Percentiles rank a stretch among this genome's conserved stretches.
Conservation (phyloP, 2,888 invertebrate genomes). For the Protonemura montana region DNA sequence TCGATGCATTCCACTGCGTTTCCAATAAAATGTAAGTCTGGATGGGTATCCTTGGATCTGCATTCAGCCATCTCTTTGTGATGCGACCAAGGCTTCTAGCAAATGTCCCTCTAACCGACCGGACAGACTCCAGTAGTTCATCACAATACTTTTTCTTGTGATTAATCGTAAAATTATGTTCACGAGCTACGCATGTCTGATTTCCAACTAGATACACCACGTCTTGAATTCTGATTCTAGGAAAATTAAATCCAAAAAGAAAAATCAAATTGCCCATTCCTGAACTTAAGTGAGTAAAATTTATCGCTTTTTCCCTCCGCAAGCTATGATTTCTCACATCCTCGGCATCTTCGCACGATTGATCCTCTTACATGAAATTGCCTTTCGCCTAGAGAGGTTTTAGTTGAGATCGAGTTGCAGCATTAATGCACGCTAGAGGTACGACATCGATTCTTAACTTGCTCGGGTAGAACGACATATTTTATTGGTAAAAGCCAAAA, state of each 20-base stretch:
- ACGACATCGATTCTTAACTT: not conserved
- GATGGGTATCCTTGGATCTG: not conserved
- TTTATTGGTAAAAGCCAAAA: not conserved
- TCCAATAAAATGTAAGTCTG: not conserved
- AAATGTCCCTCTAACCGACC: not conserved
- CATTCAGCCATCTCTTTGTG: not conserved
- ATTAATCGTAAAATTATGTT: not conserved
- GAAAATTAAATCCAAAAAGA: not conserved
- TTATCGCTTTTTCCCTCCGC: not conserved
- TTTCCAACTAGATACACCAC: not conserved
- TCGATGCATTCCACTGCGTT: not conserved
- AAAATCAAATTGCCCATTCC: slow-evolving; percentile 7
- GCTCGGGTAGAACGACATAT: not conserved
- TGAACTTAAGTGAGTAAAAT: not conserved
- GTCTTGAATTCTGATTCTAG: not conserved
- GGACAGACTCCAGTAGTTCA: not conserved
- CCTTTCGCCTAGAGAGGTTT: not conserved
- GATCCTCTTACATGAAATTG: slow-evolving; percentile 4
- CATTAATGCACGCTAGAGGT: not conserved
- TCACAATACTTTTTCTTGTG: not conserved
- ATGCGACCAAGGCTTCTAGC: not conserved
- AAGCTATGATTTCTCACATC: not conserved
- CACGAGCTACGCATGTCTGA: not conserved
- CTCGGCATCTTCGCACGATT: not conserved
- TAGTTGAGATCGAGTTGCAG: not conserved